A percentile compares a stretch with the other conserved stretches of the same genome.
Conservation (phyloP, 2,113 vertebrate genomes). For the Sorex fumeus region DNA sequence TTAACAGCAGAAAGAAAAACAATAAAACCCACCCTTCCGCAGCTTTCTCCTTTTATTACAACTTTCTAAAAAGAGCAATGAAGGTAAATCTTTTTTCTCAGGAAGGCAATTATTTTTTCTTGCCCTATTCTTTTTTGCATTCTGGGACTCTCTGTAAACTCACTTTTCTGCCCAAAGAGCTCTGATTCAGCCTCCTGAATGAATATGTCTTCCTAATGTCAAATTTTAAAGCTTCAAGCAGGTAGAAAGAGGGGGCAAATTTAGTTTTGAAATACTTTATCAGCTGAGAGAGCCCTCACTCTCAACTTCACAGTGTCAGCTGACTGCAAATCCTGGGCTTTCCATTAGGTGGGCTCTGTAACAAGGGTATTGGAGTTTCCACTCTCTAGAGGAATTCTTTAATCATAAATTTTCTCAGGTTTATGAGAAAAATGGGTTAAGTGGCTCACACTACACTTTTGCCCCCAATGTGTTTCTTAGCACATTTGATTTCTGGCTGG, state of each 20-base stretch:
- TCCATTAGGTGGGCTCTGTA: not conserved
- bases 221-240: not conserved
- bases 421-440: conserved; percentile 14
- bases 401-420: not conserved
- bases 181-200: not conserved
- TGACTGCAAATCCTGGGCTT: not conserved
- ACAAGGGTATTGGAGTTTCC: not conserved
- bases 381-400: conserved; percentile 14
- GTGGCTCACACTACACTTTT: not conserved
- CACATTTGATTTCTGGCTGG: not conserved
- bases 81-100: no score
- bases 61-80: no score
- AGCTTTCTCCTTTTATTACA: no score
- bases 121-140: not conserved
- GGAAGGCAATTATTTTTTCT: not conserved
- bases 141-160: not conserved
- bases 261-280: not conserved
- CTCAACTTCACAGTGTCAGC: not conserved
- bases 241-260: not conserved
- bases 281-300: not conserved
- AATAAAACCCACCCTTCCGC: no score
- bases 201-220: conserved; percentile 2
- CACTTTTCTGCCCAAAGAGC: not conserved
- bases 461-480: not conserved
- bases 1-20: no score